Evolutionary conservation across 2,113 vertebrate genomes (phyloP), one percentile per base, ranked within the genome.

Genomic region (Dipodomys merriami): DNA sequence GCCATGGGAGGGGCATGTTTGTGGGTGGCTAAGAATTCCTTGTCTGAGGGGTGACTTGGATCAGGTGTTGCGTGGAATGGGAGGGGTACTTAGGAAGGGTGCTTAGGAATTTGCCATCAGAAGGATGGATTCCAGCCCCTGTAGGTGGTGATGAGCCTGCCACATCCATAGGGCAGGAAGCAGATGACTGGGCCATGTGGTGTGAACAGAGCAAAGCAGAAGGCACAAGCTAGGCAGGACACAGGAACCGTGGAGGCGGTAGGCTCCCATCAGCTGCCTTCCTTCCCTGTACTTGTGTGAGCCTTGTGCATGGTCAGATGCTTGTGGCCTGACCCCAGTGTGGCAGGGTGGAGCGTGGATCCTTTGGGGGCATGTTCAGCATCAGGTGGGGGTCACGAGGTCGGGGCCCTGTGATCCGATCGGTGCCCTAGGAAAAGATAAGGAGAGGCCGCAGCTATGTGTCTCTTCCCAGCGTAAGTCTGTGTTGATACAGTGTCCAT

Each of bases 271-370:
- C 5, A 1, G 0, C 0, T 10, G 25, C 4, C 39, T 72, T n/a
- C 9, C 18, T 35, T 86, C 8, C 3, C 35, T 0, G 0, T 1
- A 5, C 12, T 71, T 19, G 49, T 13, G 22, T 2, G 11, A 53
- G 29, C 22, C 57, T 78, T 25, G 15, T 25, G 6, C 39, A 2
- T 4, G 3, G 10, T 4, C 5, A 1, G 15, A 25, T 44, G 18
- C 12, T 11, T 44, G n/a, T 29, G 29, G 35, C 19, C 39, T 27
- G 69, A 3, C 5, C 11, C 6, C 35, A 2, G 1, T 12, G 49
- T 23, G 8, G 16, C 2, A 1, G 22, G 13, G 8, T 12, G 69
- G 72, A 76, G 62, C 19, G 4, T 29, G 11, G 27, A 1, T 71
- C 64, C 74, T 19, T 8, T 18, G 33, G 68, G 27, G 23, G 18